These are phyloP conservation scores for Piliocolobus tephrosceles DNA, from an alignment of 2,113 vertebrate species.

Conservation along the genomic window DNA sequence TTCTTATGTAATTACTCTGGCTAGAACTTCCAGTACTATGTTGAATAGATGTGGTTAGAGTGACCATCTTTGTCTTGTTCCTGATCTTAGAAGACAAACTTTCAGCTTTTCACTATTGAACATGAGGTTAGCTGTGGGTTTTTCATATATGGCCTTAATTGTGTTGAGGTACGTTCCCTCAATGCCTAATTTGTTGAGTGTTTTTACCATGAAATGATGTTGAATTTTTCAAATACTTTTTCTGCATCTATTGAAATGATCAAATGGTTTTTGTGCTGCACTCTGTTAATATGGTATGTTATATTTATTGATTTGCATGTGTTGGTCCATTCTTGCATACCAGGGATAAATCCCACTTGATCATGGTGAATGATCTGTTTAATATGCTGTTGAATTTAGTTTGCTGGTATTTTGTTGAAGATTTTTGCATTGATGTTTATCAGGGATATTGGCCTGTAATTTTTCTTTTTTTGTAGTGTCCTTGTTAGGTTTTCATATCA, in stretches of 20 bases:
- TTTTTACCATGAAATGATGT: not conserved
- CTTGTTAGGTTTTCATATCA: not conserved
- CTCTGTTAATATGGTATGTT: not conserved
- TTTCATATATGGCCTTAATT: not conserved
- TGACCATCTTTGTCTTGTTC: not conserved
- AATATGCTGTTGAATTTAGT: not conserved
- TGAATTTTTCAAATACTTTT: not conserved
- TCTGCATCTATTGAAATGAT: not conserved
- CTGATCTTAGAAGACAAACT: not conserved
- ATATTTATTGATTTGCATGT: not conserved
- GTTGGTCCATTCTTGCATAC: not conserved
- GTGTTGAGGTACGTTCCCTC: not conserved
- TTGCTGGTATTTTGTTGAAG: not conserved
- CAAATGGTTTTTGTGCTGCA: not conserved
- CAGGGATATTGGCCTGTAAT: not conserved
- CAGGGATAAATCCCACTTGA: not conserved
- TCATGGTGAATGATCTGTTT: not conserved
- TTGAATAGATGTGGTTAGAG: not conserved
- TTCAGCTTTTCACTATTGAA: not conserved
- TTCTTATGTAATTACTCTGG: not conserved
- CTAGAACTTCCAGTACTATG: not conserved
- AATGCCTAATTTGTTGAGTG: not conserved
- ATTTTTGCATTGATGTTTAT: not conserved
- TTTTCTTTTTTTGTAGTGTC: not conserved
- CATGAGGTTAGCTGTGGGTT: not conserved